Percentiles rank a stretch among this genome's conserved stretches.
Conservation (phyloP, 2,113 vertebrate species). For the Puma concolor region DNA sequence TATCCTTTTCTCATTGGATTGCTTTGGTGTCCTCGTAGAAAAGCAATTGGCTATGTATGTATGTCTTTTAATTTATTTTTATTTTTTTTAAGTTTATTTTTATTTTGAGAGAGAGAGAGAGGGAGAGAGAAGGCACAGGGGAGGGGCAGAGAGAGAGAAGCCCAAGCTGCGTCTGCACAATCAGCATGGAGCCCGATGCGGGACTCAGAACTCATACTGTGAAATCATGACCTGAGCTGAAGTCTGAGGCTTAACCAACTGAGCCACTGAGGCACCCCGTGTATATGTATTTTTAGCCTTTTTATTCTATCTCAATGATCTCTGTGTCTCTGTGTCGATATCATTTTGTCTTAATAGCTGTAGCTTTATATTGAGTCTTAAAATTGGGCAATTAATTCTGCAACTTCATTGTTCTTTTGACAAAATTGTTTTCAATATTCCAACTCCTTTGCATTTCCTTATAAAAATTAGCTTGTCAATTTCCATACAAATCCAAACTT, state of each 20-base stretch:
- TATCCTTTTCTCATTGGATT: not conserved
- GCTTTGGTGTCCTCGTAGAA: not conserved
- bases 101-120: too few relatives aligned
- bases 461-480: not conserved
- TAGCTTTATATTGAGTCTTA: not conserved
- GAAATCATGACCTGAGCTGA: too few relatives aligned
- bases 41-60: not conserved
- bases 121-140: too few relatives aligned
- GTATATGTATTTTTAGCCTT: not conserved
- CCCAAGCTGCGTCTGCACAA: too few relatives aligned
- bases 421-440: not conserved
- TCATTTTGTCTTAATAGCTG: not conserved
- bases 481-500: not conserved
- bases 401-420: not conserved
- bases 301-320: not conserved
- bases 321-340: not conserved
- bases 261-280: too few relatives aligned
- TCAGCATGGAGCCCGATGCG: too few relatives aligned
- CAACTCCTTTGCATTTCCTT: not conserved
- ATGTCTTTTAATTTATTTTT: not conserved
- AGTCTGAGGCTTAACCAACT: too few relatives aligned
- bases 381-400: not conserved
- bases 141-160: too few relatives aligned
- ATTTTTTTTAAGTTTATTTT: too few relatives aligned
- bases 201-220: too few relatives aligned